phyloP scores from a whole-genome alignment of 92 coral and sea anemone species.

The Porites rus region DNA sequence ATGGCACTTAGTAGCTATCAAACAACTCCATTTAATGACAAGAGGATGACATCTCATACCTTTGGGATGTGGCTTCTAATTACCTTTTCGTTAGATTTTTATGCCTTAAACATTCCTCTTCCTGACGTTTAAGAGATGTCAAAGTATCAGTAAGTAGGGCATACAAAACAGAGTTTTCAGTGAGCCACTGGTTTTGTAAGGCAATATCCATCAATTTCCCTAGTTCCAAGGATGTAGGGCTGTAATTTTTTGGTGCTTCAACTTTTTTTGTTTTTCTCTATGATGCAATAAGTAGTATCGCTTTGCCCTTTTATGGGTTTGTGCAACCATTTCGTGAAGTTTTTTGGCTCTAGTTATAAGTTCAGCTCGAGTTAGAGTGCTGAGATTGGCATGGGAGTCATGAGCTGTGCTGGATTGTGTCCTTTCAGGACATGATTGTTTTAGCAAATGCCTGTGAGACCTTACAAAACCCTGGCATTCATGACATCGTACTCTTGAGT shows the following conservation, averaged over 20 bases:
- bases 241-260: slow-evolving; percentile 44
- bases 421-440: not conserved
- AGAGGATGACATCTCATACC: slow-evolving; percentile 62
- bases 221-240: slow-evolving; percentile 40
- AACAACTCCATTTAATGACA: slow-evolving; percentile 70
- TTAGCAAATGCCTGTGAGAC: slow-evolving; percentile 3
- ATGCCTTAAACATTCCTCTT: slow-evolving; percentile 26
- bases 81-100: slow-evolving; percentile 33
- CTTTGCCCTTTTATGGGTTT: slow-evolving; percentile 16
- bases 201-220: slow-evolving; percentile 48
- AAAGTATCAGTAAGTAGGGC: slow-evolving; percentile 41
- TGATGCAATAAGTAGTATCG: slow-evolving; percentile 3
- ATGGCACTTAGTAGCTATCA: slow-evolving; percentile 50
- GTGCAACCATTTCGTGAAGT: slow-evolving; percentile 7
- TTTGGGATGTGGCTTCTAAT: slow-evolving; percentile 58
- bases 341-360: slow-evolving; percentile 40
- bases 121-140: slow-evolving; percentile 40
- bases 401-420: slow-evolving; percentile 17
- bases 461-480: slow-evolving; percentile 15
- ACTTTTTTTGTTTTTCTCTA: slow-evolving; percentile 29
- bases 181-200: slow-evolving; percentile 48
- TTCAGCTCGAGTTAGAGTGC: slow-evolving; percentile 36
- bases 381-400: slow-evolving; percentile 25
- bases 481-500: not conserved
- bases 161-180: slow-evolving; percentile 43